Conservation (phyloP, 2,888 invertebrate genomes). For the Drosophila hamatofila region DNA sequence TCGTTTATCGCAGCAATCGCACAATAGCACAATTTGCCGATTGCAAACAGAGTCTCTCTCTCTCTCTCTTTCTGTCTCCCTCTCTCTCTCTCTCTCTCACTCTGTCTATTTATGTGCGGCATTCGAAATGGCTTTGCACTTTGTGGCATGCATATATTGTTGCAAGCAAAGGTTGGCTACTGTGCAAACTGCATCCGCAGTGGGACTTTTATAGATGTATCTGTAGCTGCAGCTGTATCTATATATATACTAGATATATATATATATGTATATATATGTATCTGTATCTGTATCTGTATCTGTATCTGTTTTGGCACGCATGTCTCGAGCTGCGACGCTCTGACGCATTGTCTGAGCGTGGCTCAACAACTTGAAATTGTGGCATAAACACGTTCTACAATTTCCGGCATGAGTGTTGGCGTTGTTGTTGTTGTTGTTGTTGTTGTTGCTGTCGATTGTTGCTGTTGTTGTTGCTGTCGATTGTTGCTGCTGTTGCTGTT, state of each 20-base stretch:
- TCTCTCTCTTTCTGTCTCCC: neutral
- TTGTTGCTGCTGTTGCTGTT: constrained; percentile 37
- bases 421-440: constrained; percentile 45
- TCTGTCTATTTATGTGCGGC: constrained; percentile 2
- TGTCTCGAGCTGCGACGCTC: constrained; percentile 63
- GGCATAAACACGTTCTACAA: constrained; percentile 81
- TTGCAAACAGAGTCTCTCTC: constrained; percentile 8
- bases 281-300: constrained; percentile 12
- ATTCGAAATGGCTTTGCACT: constrained; percentile 15
- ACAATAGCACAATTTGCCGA: constrained; percentile 36
- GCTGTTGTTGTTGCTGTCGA: constrained; percentile 36
- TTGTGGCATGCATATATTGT: constrained; percentile 22
- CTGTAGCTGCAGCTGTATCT: constrained; percentile 26
- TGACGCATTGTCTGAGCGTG: constrained; percentile 80
- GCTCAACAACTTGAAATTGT: constrained; percentile 80
- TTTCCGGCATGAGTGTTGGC: constrained; percentile 78
- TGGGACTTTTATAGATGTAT: constrained; percentile 22
- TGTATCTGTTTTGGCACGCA: constrained; percentile 68
- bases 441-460: constrained; percentile 24
- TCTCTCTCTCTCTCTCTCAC: neutral
- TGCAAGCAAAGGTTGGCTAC: constrained; percentile 36
- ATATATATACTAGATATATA: constrained; percentile 9
- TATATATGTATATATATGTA: constrained; percentile 5
- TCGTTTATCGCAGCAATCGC: constrained; percentile 36
- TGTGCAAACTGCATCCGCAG: constrained; percentile 35